A percentile compares a stretch with the other conserved stretches of the same genome.
Conservation (phyloP, 1,140 invertebrate species). For the Apis mellifera region DNA sequence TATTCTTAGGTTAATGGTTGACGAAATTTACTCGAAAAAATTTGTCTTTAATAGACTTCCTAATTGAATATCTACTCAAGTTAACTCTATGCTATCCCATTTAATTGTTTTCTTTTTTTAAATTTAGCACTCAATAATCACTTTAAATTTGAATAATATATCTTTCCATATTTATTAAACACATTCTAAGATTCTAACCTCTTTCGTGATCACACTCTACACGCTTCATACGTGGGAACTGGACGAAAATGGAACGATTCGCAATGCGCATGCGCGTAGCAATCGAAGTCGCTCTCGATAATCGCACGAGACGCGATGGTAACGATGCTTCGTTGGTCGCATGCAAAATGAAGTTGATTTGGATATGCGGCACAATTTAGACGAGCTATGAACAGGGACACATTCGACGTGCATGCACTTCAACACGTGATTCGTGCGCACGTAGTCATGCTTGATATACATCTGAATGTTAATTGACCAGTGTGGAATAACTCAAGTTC, state of each 20-base stretch:
- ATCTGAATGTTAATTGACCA: constrained; percentile 34
- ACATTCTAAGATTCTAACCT: neutral
- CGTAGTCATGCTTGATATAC: constrained; percentile 8
- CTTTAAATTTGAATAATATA: too few relatives aligned
- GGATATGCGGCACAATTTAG: constrained; percentile 46
- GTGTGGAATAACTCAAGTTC: neutral
- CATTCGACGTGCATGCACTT: constrained; percentile 20
- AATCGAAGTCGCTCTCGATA: constrained; percentile 1
- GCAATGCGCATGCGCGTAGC: neutral
- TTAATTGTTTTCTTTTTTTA: neutral
- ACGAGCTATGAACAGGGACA: neutral
- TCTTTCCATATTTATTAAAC: neutral
- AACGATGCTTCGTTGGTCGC: neutral
- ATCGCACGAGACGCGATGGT: constrained; percentile 2
- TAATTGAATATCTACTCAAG: neutral
- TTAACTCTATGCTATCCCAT: neutral
- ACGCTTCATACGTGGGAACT: constrained; percentile 3
- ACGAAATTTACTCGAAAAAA: constrained; percentile 14
- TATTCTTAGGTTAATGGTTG: neutral
- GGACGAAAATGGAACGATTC: neutral
- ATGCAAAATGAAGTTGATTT: constrained; percentile 40
- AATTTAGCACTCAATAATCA: too few relatives aligned
- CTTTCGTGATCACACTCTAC: neutral
- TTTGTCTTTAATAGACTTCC: neutral
- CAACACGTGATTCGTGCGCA: constrained; percentile 28